Conservation (phyloP, 2,797 vertebrate genomes). For the Champsocephalus esox region DNA sequence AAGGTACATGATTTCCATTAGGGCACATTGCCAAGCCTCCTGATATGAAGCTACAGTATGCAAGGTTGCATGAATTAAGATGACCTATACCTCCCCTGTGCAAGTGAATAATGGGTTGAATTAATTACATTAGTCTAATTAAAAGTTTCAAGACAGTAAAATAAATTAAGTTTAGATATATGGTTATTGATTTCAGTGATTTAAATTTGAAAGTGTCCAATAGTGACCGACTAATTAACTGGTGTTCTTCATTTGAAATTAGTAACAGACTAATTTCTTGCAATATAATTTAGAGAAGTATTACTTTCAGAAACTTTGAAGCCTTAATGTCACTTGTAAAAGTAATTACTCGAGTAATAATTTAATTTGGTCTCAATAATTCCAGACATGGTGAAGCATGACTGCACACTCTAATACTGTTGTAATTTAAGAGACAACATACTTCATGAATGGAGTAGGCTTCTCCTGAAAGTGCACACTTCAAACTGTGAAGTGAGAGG, state of each 20-base stretch:
- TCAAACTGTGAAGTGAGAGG: constrained; percentile 18
- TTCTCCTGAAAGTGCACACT: constrained; percentile 21
- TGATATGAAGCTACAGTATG: constrained; percentile 40
- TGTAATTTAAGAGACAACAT: constrained; percentile 55
- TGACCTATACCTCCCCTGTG: constrained; percentile 32
- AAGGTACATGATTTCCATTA: constrained; percentile 27
- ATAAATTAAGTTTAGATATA: constrained; percentile 57
- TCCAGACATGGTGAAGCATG: constrained; percentile 50
- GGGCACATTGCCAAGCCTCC: constrained; percentile 48
- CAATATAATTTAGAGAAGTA: constrained; percentile 36
- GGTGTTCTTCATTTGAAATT: constrained; percentile 43
- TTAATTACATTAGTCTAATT: constrained; percentile 65
- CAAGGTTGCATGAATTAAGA: constrained; percentile 58
- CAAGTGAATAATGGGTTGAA: constrained; percentile 53
- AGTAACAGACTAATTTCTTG: constrained; percentile 38
- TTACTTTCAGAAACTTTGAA: constrained; percentile 54
- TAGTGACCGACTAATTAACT: constrained; percentile 57
- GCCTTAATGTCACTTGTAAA: constrained; percentile 60
- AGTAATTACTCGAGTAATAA: constrained; percentile 64
- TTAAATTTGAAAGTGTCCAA: constrained; percentile 54
- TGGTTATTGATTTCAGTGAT: constrained; percentile 55
- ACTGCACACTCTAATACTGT: constrained; percentile 42
- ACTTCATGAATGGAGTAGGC: constrained; percentile 36
- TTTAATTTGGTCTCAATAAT: constrained; percentile 63
- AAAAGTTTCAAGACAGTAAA: constrained; percentile 28